A percentile compares a stretch with the other conserved stretches of the same genome.
These are phyloP conservation scores for Ciconia boyciana DNA, from an alignment of 2,113 vertebrate species.

Conservation along the genomic window DNA sequence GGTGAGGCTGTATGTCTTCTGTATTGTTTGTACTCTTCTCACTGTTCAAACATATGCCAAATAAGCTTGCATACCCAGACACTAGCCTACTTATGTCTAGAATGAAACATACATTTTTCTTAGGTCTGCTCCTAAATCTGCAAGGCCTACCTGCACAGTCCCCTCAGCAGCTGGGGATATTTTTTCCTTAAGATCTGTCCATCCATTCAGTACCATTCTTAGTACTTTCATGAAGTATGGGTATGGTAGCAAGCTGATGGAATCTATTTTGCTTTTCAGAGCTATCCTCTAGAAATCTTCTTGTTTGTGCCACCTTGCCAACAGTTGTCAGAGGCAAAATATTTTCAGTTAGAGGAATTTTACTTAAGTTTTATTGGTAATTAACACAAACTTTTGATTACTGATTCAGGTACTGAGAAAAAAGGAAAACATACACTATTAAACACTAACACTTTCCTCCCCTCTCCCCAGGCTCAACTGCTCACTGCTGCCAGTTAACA, in stretches of 20 bases:
- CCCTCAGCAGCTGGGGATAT: background rate
- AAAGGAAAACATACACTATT: background rate
- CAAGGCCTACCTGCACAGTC: background rate
- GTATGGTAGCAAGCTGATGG: background rate
- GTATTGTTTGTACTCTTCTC: background rate
- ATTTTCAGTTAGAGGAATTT: background rate
- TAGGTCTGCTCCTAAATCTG: background rate
- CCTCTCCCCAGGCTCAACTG: background rate
- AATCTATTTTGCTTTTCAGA: background rate
- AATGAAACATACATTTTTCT: background rate
- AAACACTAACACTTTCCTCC: background rate
- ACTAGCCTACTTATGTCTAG: background rate
- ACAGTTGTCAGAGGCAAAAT: background rate
- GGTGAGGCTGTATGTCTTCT: background rate
- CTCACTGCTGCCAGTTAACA: background rate
- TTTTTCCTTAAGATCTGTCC: background rate
- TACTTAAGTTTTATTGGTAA: background rate
- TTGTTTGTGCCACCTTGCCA: background rate
- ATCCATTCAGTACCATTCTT: background rate
- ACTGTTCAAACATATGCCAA: background rate
- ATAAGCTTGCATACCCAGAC: background rate
- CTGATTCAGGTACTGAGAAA: background rate
- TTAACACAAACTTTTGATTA: background rate
- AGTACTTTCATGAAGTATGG: background rate
- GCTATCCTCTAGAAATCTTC: background rate